Conservation (phyloP, 1,140 invertebrate species). For the Penaeus japonicus region DNA sequence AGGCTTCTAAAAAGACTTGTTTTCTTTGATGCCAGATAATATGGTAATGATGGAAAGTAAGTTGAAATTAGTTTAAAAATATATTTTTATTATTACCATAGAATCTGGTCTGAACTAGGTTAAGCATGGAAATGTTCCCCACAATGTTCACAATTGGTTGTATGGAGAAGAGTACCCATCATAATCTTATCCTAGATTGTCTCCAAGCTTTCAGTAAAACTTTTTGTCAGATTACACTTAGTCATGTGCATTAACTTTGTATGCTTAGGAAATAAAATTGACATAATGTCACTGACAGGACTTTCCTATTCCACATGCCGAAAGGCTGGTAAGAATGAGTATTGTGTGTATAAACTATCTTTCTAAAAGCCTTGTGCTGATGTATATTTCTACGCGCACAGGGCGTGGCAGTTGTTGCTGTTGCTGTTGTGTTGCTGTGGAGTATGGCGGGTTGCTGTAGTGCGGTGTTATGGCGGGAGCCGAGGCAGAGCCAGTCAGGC, state of each 20-base stretch:
- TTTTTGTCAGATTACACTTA: slow-evolving; percentile 20
- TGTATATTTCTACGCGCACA: slow-evolving; percentile 48
- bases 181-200: not conserved
- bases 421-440: slow-evolving; percentile 49
- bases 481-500: slow-evolving; percentile 39
- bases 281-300: slow-evolving; percentile 18
- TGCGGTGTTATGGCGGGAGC: slow-evolving; percentile 39
- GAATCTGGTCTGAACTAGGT: not conserved
- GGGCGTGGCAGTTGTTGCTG: slow-evolving; percentile 48
- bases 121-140: not conserved
- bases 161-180: not conserved
- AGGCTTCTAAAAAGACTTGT: not conserved
- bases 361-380: slow-evolving; percentile 37
- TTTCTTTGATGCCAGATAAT: not conserved
- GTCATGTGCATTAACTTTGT: slow-evolving; percentile 38
- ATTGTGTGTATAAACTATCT: slow-evolving; percentile 11
- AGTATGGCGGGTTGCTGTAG: slow-evolving; percentile 46
- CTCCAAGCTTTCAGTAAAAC: not conserved
- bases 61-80: not conserved
- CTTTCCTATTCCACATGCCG: slow-evolving; percentile 37
- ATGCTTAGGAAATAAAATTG: slow-evolving; percentile 41
- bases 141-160: not conserved
- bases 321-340: slow-evolving; percentile 3
- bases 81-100: not conserved
- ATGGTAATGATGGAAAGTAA: no score